These are phyloP conservation scores for Orientallactaga bullata DNA, from an alignment of 2,113 vertebrate genomes.

Conservation along the genomic window DNA sequence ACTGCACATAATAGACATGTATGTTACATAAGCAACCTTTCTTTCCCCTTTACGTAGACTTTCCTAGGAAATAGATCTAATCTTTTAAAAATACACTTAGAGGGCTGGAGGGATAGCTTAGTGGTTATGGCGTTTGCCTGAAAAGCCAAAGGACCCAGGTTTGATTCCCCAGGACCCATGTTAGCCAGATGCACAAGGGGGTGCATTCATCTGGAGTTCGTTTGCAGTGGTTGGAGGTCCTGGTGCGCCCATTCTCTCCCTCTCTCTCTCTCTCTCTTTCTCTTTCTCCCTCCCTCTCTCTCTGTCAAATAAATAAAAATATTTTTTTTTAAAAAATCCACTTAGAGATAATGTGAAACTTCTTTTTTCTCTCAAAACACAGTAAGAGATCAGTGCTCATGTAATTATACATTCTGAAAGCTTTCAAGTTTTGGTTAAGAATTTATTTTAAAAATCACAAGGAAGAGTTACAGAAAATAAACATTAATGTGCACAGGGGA, in stretches of 20 bases:
- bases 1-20: not conserved
- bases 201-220: too few species aligned
- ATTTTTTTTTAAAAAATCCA: not conserved
- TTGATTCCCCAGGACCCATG: too few species aligned
- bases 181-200: too few species aligned
- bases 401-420: not conserved
- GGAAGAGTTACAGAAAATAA: conserved; percentile 16
- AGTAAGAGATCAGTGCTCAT: not conserved
- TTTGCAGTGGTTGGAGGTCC: too few species aligned
- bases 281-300: too few species aligned
- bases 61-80: conserved; percentile 1
- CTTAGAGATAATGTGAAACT: not conserved
- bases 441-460: conserved; percentile 45
- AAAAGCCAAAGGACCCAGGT: too few species aligned
- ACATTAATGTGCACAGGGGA: not conserved
- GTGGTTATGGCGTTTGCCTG: too few species aligned
- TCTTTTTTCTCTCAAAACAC: conserved; percentile 7
- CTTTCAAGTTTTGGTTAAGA: conserved; percentile 25
- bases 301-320: too few species aligned
- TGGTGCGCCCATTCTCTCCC: too few species aligned
- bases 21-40: not conserved
- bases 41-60: not conserved
- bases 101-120: too few species aligned
- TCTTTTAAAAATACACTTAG: not conserved
- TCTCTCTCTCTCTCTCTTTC: too few species aligned